phyloP scores from a whole-genome alignment of 2,113 vertebrate genomes.

The Dryoscopus gambensis region DNA sequence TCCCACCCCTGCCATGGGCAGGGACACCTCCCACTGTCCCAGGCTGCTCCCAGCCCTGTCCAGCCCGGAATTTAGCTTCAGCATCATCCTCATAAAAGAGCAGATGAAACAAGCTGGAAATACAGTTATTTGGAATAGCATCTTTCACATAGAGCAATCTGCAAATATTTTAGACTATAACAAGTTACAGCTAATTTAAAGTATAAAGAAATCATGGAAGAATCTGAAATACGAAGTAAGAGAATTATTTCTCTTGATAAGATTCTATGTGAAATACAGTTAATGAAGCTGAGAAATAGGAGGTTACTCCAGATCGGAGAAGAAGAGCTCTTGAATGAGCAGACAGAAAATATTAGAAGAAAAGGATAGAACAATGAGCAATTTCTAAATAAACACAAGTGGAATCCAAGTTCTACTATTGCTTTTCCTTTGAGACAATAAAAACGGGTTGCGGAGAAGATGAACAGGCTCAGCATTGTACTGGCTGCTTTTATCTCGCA shows the following conservation, averaged over 20 bases:
- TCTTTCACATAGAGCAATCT: not conserved
- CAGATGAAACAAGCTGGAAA: not conserved
- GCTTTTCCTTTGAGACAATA: not conserved
- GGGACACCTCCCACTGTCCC: fast-evolving
- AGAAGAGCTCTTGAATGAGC: not conserved
- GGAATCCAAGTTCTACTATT: not conserved
- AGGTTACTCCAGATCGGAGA: not conserved
- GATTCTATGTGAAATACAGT: not conserved
- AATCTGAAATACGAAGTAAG: not conserved
- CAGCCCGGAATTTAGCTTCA: not conserved
- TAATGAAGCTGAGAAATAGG: not conserved
- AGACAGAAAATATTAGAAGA: not conserved
- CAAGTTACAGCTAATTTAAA: not conserved
- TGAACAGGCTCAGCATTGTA: not conserved
- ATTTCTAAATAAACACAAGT: not conserved
- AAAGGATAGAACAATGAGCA: not conserved
- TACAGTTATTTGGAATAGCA: fast-evolving
- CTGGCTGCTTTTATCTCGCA: not conserved
- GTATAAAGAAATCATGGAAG: not conserved
- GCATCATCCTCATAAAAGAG: not conserved
- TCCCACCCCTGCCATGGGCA: not conserved
- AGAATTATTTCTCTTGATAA: not conserved
- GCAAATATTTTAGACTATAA: not conserved
- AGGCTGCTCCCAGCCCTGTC: fast-evolving
- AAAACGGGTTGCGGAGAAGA: not conserved